Conservation (phyloP, 2,113 vertebrate species). For the Corvus hawaiiensis region DNA sequence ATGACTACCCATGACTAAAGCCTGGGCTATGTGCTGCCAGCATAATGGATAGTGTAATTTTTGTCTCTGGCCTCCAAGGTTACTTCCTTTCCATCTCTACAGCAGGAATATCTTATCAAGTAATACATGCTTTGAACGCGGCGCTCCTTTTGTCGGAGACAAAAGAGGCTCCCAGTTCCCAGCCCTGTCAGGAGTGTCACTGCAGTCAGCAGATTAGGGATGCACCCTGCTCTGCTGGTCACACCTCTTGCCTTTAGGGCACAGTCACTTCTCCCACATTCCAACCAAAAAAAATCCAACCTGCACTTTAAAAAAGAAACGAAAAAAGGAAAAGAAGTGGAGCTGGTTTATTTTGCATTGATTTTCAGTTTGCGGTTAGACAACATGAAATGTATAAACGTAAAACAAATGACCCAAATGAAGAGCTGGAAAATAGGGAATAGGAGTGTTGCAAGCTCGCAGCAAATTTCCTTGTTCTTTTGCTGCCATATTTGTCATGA, state of each 20-base stretch:
- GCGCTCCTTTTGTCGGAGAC: background rate
- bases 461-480: background rate
- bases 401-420: background rate
- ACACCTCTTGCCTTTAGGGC: background rate
- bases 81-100: background rate
- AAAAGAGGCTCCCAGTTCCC: background rate
- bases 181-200: background rate
- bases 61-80: background rate
- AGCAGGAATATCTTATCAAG: conserved; percentile 11
- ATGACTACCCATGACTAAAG: conserved; percentile 9
- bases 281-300: background rate
- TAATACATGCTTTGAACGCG: background rate
- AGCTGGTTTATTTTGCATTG: background rate
- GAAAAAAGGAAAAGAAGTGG: too few relatives aligned
- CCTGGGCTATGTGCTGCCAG: conserved; percentile 1
- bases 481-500: background rate
- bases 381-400: background rate
- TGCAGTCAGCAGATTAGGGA: background rate
- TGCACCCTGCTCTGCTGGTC: background rate
- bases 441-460: background rate
- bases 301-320: too few relatives aligned
- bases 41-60: background rate
- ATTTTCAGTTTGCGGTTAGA: background rate
- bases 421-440: background rate
- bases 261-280: background rate